Evolutionary conservation across 2,888 invertebrate species (phyloP), one percentile per base, ranked within the genome.

Genomic region (Tiliacea aurago): DNA sequence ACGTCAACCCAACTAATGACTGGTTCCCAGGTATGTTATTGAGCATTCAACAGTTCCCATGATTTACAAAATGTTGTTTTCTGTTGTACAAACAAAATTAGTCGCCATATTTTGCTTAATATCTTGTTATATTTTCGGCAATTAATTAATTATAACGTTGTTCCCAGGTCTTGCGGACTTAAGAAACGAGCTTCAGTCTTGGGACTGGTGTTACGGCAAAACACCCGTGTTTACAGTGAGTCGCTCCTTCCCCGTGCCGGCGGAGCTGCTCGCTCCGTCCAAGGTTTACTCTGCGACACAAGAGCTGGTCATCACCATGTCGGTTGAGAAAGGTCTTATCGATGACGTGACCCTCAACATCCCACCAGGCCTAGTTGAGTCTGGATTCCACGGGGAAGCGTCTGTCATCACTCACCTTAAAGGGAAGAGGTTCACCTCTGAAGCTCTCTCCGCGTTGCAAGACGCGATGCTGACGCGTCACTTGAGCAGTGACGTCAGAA

Each of bases 151-250:
- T 7, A 28, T 51, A 53, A 20, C 2, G 0, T 70, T 67, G 72
- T 61, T 45, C n/a, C 1, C 93, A 97, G 98, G 98, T 88, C 96
- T 99, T 45, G 97, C 97, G 15, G 97, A 97, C 86, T 95, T 98
- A 73, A 97, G 97, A 73, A 96, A 97, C 55, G 97, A 97, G 78
- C 97, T 98, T 67, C 93, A 96, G 81, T 97, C 97, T 43, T 99
- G 99, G 98, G 97, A 98, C 75, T 99, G 99, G 99, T 97, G 97
- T 80, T 98, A 97, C 91, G 99, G 99, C 1, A 98, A 97, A 91
- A 98, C 99, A 0, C 99, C 99, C 0, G 97, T 97, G 83, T 99
- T 99, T 93, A 97, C 97, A 0, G 97, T 98, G 28, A 97, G 97
- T 76, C 97, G 97, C 51, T 93, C 97, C 0, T 97, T 98, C 90